Percentiles rank a stretch among this genome's conserved stretches.
These are phyloP conservation scores for Leucania comma DNA, from an alignment of 2,888 invertebrate species.

Conservation along the genomic window DNA sequence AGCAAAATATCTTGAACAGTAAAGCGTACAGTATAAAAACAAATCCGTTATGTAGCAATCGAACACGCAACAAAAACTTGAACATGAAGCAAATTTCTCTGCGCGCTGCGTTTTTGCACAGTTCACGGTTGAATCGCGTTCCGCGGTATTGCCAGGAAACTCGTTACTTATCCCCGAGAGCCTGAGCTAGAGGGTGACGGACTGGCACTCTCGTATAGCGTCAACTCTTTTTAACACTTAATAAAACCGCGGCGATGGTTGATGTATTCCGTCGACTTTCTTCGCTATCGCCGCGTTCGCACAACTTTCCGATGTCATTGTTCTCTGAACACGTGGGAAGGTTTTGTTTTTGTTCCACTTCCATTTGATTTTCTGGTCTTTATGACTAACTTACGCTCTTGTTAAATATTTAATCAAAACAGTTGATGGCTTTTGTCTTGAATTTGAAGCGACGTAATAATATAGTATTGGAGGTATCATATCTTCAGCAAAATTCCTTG, in stretches of 20 bases:
- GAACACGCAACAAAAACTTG: slow-evolving; percentile 80
- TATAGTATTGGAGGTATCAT: neutral
- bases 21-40: slow-evolving; percentile 68
- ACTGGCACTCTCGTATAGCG: slow-evolving; percentile 55
- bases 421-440: slow-evolving; percentile 21
- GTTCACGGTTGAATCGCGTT: slow-evolving; percentile 82
- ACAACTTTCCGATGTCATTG: slow-evolving; percentile 86
- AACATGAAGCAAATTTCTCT: slow-evolving; percentile 83
- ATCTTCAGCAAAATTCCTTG: too few relatives aligned
- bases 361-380: slow-evolving; percentile 53
- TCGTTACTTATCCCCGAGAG: slow-evolving; percentile 69
- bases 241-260: slow-evolving; percentile 58
- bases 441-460: neutral
- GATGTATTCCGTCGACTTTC: slow-evolving; percentile 78
- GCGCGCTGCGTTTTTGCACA: slow-evolving; percentile 78
- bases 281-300: slow-evolving; percentile 78
- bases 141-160: slow-evolving; percentile 77
- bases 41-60: slow-evolving; percentile 81
- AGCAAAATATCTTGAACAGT: slow-evolving; percentile 41
- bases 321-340: slow-evolving; percentile 78
- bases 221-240: slow-evolving; percentile 64
- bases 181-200: slow-evolving; percentile 59
- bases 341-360: slow-evolving; percentile 73
- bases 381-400: slow-evolving; percentile 43
- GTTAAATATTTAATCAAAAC: slow-evolving; percentile 38